Evolutionary conservation across 2,888 invertebrate genomes (phyloP).

Genomic region (Cerastoderma edule): DNA sequence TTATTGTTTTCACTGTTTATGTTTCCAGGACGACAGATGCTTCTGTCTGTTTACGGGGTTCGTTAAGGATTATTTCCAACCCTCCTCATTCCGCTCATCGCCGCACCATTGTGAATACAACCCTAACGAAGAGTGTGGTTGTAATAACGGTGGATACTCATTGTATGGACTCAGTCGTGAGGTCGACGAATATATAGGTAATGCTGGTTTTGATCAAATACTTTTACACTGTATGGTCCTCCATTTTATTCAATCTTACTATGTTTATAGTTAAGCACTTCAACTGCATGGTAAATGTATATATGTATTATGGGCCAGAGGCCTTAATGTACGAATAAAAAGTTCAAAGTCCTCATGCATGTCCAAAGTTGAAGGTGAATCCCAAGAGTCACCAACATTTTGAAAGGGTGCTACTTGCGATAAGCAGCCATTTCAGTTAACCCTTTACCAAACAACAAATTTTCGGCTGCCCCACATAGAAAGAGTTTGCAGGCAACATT

Average conservation of each 20-base stretch:
- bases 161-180: conserved; percentile 9
- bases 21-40: conserved; percentile 12
- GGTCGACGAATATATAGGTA: no score
- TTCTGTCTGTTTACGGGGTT: not conserved
- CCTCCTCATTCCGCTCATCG: not conserved
- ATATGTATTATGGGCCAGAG: not conserved
- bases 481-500: no score
- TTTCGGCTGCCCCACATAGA: no score
- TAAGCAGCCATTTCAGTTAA: no score
- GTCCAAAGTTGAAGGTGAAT: no score
- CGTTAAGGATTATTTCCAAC: not conserved
- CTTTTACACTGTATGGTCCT: not conserved
- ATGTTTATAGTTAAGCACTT: not conserved
- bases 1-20: not conserved
- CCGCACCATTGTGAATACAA: conserved; percentile 1
- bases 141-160: not conserved
- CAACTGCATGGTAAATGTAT: not conserved
- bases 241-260: not conserved
- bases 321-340: not conserved
- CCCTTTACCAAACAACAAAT: no score
- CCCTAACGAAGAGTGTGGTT: conserved; percentile 13
- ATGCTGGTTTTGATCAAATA: not conserved
- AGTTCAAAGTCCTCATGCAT: not conserved
- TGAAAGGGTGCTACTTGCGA: no score
- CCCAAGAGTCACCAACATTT: no score